Evolutionary conservation across 2,797 vertebrate species (phyloP).

Genomic region (Danio aesculapii): DNA sequence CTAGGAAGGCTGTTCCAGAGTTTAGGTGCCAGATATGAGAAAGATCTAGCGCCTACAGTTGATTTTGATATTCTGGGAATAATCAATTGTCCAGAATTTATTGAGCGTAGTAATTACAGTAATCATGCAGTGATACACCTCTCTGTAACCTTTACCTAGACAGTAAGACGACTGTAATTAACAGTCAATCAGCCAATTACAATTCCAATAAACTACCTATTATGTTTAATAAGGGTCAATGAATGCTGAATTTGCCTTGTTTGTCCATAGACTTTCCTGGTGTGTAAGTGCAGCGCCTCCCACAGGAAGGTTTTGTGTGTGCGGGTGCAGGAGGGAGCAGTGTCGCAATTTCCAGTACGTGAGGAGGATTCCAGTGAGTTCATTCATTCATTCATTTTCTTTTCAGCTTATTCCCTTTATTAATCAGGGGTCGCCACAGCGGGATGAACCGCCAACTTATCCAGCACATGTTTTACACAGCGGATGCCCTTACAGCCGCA

Average conservation of each 20-base stretch:
- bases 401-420: too few relatives aligned
- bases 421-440: too few relatives aligned
- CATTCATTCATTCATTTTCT: too few relatives aligned
- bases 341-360: slow-evolving; percentile 84
- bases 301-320: slow-evolving; percentile 87
- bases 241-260: background rate
- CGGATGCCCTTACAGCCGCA: too few relatives aligned
- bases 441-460: too few relatives aligned
- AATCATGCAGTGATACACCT: slow-evolving; percentile 9
- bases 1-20: too few relatives aligned
- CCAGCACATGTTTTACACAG: too few relatives aligned
- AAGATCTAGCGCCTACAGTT: too few relatives aligned
- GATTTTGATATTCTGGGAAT: too few relatives aligned
- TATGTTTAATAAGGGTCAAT: background rate
- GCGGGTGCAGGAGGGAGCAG: slow-evolving; percentile 76
- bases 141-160: background rate
- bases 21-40: too few relatives aligned
- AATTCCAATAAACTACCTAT: background rate
- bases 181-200: background rate
- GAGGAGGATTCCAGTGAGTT: slow-evolving; percentile 88
- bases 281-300: slow-evolving; percentile 84
- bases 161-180: background rate
- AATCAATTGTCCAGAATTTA: too few relatives aligned
- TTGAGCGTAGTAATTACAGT: slow-evolving; percentile 6
- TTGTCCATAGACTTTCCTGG: slow-evolving; percentile 84